Conservation (phyloP, 2,888 invertebrate species). For the Luperina nickerlii region DNA sequence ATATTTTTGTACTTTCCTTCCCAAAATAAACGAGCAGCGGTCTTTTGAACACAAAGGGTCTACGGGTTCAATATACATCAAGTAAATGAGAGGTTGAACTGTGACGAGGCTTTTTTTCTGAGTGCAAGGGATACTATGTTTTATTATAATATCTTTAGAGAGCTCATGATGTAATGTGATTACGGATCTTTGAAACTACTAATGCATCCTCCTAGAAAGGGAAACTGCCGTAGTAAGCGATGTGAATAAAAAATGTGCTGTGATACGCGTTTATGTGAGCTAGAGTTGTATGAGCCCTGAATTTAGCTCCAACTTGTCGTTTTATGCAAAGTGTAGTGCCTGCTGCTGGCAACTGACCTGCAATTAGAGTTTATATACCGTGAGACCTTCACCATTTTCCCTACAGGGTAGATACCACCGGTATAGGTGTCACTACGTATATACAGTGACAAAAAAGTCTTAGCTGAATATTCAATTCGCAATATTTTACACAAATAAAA, state of each 20-base stretch:
- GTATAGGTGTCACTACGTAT: too few relatives aligned
- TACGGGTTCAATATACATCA: constrained; percentile 79
- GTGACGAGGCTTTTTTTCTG: constrained; percentile 63
- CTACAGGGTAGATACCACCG: too few relatives aligned
- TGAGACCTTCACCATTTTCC: neutral
- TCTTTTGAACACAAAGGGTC: constrained; percentile 76
- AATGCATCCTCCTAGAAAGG: constrained; percentile 30
- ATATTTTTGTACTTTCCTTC: constrained; percentile 70
- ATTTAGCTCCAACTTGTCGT: constrained; percentile 3
- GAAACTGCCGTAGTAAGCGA: neutral
- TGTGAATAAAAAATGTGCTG: constrained; percentile 9
- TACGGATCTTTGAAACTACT: constrained; percentile 41
- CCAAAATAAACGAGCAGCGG: constrained; percentile 66
- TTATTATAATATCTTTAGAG: constrained; percentile 34
- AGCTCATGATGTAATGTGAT: constrained; percentile 43
- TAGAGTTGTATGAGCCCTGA: neutral
- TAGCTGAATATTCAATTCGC: neutral
- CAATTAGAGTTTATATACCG: constrained; percentile 6
- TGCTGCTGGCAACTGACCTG: neutral
- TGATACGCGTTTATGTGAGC: neutral
- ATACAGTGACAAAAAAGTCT: neutral
- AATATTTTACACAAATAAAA: neutral
- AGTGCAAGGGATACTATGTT: constrained; percentile 55
- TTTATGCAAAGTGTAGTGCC: constrained; percentile 15
- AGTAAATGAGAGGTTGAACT: constrained; percentile 75